These are phyloP conservation scores for Drosophila fuyamai DNA, from an alignment of 1,140 invertebrate genomes.

Conservation along the genomic window DNA sequence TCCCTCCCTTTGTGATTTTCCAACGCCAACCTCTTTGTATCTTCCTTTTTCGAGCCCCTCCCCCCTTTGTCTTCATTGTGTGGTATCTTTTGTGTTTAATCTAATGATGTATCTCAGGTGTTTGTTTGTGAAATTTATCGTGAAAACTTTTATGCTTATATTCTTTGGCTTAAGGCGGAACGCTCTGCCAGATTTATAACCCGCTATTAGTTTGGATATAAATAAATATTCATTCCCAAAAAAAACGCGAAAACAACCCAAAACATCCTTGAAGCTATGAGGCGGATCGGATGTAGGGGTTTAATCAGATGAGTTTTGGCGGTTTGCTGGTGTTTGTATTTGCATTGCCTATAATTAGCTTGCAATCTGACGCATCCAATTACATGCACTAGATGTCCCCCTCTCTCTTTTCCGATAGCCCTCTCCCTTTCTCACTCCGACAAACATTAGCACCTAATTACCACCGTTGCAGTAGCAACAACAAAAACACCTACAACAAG, in stretches of 20 bases:
- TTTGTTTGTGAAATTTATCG: conserved; percentile 83
- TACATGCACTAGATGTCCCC: conserved; percentile 27
- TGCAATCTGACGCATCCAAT: conserved; percentile 66
- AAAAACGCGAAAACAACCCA: conserved; percentile 6
- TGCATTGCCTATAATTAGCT: conserved; percentile 66
- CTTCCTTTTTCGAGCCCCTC: background rate
- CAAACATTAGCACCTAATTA: conserved; percentile 72
- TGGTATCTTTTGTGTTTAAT: conserved; percentile 78
- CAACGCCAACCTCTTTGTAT: conserved; percentile 22
- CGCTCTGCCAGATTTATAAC: conserved; percentile 65
- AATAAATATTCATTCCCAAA: conserved; percentile 23
- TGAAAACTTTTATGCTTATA: conserved; percentile 78
- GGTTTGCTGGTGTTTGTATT: conserved; percentile 30
- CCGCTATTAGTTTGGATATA: conserved; percentile 77
- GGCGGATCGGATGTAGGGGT: background rate
- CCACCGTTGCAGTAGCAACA: conserved; percentile 44
- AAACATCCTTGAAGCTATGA: conserved; percentile 14
- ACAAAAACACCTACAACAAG: conserved; percentile 47
- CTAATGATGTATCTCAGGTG: conserved; percentile 83
- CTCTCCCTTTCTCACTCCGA: conserved; percentile 1
- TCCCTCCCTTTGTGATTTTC: conserved; percentile 4
- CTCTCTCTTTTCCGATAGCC: conserved; percentile 26
- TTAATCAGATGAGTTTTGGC: conserved; percentile 35
- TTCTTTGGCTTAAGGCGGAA: conserved; percentile 73
- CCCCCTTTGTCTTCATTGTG: conserved; percentile 46